Conservation (phyloP, 2,888 invertebrate species). For the Lithophane semibrunnea region DNA sequence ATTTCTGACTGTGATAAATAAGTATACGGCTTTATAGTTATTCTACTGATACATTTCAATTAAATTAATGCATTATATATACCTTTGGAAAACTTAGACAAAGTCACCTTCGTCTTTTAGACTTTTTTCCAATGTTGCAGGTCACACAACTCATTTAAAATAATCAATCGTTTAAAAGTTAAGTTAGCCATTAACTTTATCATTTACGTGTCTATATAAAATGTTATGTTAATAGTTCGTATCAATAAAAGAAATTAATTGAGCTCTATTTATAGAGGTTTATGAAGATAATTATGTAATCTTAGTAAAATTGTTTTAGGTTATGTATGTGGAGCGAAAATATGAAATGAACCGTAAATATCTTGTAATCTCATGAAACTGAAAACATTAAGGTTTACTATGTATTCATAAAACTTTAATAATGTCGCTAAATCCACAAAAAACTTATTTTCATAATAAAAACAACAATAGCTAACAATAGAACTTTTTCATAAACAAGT, state of each 20-base stretch:
- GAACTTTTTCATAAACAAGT: slow-evolving; percentile 79
- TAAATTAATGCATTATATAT: too few relatives aligned
- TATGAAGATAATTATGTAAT: not conserved
- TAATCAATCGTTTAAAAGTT: slow-evolving; percentile 20
- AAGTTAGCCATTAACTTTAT: slow-evolving; percentile 11
- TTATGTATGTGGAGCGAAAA: slow-evolving; percentile 11
- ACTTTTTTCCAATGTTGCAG: slow-evolving; percentile 2
- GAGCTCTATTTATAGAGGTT: slow-evolving; percentile 5
- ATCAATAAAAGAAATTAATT: slow-evolving; percentile 2
- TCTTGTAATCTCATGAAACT: slow-evolving; percentile 25
- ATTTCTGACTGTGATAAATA: too few relatives aligned
- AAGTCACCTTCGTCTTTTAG: slow-evolving; percentile 5
- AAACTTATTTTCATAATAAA: slow-evolving; percentile 56
- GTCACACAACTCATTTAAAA: slow-evolving; percentile 24
- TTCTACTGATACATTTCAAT: too few relatives aligned
- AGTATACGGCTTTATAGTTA: not conserved
- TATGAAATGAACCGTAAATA: slow-evolving; percentile 16
- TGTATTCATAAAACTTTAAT: slow-evolving; percentile 39
- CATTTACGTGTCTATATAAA: slow-evolving; percentile 3
- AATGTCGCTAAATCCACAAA: slow-evolving; percentile 40
- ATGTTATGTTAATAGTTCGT: not conserved
- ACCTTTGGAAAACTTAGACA: slow-evolving; percentile 1
- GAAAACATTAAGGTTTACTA: slow-evolving; percentile 11
- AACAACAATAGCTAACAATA: slow-evolving; percentile 68
- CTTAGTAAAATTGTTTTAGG: not conserved